These are phyloP conservation scores for Lamellibrachia luymesi DNA, from an alignment of 1,140 invertebrate species.

Conservation along the genomic window DNA sequence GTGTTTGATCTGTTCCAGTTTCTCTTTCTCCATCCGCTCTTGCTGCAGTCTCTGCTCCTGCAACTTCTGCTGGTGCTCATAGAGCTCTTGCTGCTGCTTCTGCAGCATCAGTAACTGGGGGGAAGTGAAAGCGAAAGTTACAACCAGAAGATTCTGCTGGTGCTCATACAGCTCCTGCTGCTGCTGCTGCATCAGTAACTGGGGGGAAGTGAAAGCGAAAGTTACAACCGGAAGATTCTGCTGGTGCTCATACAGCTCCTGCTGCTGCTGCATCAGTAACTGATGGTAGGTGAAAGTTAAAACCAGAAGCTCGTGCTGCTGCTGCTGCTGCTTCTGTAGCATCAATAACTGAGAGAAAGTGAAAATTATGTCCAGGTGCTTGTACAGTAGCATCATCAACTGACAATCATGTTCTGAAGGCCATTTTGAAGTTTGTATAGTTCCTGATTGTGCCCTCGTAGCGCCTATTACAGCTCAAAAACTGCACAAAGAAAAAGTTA, in stretches of 20 bases:
- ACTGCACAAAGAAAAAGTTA: neutral
- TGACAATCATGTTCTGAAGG: neutral
- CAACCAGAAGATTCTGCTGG: neutral
- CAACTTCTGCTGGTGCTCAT: conserved; percentile 70
- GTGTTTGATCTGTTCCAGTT: conserved; percentile 79
- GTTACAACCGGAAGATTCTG: no score
- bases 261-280: no score
- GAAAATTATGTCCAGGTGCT: neutral
- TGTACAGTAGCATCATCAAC: neutral
- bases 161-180: conserved; percentile 73
- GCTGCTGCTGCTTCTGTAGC: no score
- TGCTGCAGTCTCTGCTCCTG: conserved; percentile 58
- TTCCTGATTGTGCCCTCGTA: neutral
- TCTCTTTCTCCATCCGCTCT: conserved; percentile 74
- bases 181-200: neutral
- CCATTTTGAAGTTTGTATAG: neutral
- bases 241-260: no score
- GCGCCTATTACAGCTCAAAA: neutral
- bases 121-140: conserved; percentile 17
- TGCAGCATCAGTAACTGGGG: conserved; percentile 38
- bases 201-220: neutral
- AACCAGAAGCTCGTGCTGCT: no score
- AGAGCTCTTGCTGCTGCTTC: conserved; percentile 68
- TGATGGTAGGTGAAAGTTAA: no score
- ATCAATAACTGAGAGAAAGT: no score